Percentiles rank a stretch among this genome's conserved stretches.
phyloP scores from a whole-genome alignment of 2,113 vertebrate genomes.

The Ploceus nigricollis region DNA sequence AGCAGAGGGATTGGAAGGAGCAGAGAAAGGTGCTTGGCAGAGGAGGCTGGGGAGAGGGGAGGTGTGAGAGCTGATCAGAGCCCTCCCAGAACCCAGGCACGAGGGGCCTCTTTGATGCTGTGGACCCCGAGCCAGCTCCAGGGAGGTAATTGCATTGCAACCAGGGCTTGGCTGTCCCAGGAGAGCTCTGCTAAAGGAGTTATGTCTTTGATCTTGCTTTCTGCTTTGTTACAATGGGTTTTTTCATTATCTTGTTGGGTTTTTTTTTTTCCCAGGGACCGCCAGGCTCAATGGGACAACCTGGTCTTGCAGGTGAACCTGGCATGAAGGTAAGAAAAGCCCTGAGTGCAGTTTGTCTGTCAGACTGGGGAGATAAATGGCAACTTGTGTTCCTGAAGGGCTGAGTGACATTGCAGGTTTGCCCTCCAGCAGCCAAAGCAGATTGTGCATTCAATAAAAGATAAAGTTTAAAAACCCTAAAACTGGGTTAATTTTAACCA shows the following conservation, averaged over 20 bases:
- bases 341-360: not conserved
- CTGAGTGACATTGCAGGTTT: not conserved
- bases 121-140: not conserved
- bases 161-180: not conserved
- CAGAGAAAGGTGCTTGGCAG: not conserved
- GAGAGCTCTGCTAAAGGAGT: constrained; percentile 45
- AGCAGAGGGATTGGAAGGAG: not conserved
- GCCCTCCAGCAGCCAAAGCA: not conserved
- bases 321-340: constrained; percentile 85
- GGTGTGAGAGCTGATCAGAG: not conserved
- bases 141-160: constrained; percentile 42
- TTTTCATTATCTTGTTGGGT: not conserved
- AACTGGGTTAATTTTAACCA: not conserved
- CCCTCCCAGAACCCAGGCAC: not conserved
- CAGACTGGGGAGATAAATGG: not conserved
- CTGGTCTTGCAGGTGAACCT: constrained; percentile 84
- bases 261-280: constrained; percentile 76
- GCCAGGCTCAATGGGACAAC: constrained; percentile 81
- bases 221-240: not conserved
- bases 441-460: not conserved
- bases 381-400: not conserved
- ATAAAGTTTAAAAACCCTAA: not conserved
- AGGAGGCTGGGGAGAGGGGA: not conserved
- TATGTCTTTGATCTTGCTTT: constrained; percentile 53
- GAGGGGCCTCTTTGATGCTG: not conserved